Evolutionary conservation across 2,888 invertebrate genomes (phyloP).

Genomic region (Julus scanicus): DNA sequence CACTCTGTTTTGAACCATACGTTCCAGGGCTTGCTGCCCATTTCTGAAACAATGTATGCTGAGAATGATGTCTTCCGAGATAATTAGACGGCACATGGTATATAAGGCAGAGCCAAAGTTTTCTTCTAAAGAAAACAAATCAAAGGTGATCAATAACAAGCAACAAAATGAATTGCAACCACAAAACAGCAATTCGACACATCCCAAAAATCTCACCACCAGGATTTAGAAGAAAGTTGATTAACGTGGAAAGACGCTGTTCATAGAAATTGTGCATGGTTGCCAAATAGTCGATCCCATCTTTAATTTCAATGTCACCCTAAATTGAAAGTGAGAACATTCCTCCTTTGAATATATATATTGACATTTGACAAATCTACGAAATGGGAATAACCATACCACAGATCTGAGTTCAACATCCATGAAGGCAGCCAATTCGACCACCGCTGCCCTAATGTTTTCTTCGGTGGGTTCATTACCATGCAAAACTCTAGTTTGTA

Average conservation of each 20-base stretch:
- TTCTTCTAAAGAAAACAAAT: constrained; percentile 45
- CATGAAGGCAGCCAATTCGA: constrained; percentile 61
- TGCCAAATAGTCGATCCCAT: constrained; percentile 66
- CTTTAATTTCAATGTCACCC: constrained; percentile 64
- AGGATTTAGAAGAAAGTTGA: constrained; percentile 64
- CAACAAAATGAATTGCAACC: not conserved
- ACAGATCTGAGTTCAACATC: constrained; percentile 63
- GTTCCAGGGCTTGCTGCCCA: constrained; percentile 65
- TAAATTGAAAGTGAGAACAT: constrained; percentile 57
- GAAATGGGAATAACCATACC: constrained; percentile 64
- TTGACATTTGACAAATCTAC: too few species aligned
- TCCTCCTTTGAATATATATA: too few species aligned
- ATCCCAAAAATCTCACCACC: constrained; percentile 61
- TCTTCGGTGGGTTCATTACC: constrained; percentile 66
- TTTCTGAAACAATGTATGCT: constrained; percentile 65
- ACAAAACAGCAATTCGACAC: not conserved
- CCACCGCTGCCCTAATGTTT: constrained; percentile 67
- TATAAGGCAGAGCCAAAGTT: constrained; percentile 65
- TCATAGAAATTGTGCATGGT: constrained; percentile 66
- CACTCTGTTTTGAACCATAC: constrained; percentile 65
- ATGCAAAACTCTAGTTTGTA: constrained; percentile 67
- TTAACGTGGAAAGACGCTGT: constrained; percentile 64
- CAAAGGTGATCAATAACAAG: not conserved
- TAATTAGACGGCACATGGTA: constrained; percentile 62
- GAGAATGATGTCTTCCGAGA: constrained; percentile 65